Base-by-base conservation (phyloP, 2,888 invertebrate genomes). In the Chrysodeixis includens region DNA sequence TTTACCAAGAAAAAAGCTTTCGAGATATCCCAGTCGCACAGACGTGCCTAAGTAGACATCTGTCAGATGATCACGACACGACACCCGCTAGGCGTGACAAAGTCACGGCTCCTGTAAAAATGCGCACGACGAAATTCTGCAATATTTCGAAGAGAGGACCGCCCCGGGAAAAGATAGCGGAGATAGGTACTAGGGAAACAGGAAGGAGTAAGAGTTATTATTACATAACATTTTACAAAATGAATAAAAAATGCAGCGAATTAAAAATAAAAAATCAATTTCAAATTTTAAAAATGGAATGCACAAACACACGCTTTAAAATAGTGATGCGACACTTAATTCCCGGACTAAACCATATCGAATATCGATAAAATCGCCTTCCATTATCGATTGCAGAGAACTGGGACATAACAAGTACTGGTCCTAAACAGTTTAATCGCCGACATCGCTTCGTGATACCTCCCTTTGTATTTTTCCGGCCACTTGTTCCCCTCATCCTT, bases 381-480 rank as follows among this genome's bases (percentile, higher is more conserved):
- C 62, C 18, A 53, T 63, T 77, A 79, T 79, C 80, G 75, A 77
- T 79, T 79, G 62, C 49, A 46, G 35, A n/a, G 65, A 79, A 75
- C 64, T 72, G 76, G 71, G 67, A 76, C 76, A 81, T 81, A 76
- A 76, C 78, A 75, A 79, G 78, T 71, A 69, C 72, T 75, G 65
- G 69, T 76, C 70, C 74, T 78, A 81, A 82, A 81, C 76, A 73
- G 74, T 78, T 78, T 80, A 83, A 83, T 83, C 83, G 82, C 76
- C 78, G 81, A 79, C 81, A 71, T 78, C 72, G 78, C 79, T 76
- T 66, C 78, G 78, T 78, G 80, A 83, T 83, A 73, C 79, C 64
- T 73, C 85, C 82, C 86, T 83, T 74, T 74, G 80, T 84, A 84
- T 87, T 87, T 87, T 87, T 83, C 84, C 86, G 82, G 83, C 78